Conservation (phyloP, 2,888 invertebrate species). For the Netelia inedita region DNA sequence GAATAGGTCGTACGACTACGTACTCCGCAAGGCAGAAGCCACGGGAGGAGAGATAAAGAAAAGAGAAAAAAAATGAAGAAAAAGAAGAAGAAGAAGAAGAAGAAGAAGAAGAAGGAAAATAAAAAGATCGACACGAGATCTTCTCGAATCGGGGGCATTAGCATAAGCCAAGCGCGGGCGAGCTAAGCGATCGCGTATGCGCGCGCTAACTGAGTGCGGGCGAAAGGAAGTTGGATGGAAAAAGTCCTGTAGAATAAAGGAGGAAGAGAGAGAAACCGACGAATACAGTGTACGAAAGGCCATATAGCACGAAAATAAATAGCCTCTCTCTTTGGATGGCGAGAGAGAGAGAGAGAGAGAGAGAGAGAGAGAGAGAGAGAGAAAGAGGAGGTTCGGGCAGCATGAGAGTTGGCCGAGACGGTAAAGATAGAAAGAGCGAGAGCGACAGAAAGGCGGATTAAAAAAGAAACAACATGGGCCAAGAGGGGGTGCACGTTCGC, state of each 20-base stretch:
- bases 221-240: conserved; percentile 16
- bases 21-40: conserved; percentile 57
- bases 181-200: conserved; percentile 77
- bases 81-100: conserved; percentile 24
- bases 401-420: conserved; percentile 8
- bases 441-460: conserved; percentile 57
- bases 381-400: conserved; percentile 60
- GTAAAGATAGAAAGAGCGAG: conserved; percentile 49
- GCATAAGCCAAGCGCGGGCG: conserved; percentile 80
- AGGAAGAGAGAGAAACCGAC: conserved; percentile 10
- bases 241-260: conserved; percentile 20
- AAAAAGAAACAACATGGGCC: conserved; percentile 39
- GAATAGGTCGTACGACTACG: conserved; percentile 41
- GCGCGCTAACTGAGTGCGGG: conserved; percentile 54
- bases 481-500: conserved; percentile 33
- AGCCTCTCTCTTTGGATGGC: conserved; percentile 79
- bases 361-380: conserved; percentile 10
- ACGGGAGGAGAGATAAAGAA: conserved; percentile 61
- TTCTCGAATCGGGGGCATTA: conserved; percentile 78
- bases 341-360: conserved; percentile 63
- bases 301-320: conserved; percentile 84
- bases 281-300: conserved; percentile 66
- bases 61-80: conserved; percentile 55
- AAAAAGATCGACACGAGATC: conserved; percentile 59
- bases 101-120: conserved; percentile 58